A percentile compares a stretch with the other conserved stretches of the same genome.
Evolutionary conservation across 2,888 invertebrate genomes (phyloP).

Genomic region (Dinocampus coccinellae): DNA sequence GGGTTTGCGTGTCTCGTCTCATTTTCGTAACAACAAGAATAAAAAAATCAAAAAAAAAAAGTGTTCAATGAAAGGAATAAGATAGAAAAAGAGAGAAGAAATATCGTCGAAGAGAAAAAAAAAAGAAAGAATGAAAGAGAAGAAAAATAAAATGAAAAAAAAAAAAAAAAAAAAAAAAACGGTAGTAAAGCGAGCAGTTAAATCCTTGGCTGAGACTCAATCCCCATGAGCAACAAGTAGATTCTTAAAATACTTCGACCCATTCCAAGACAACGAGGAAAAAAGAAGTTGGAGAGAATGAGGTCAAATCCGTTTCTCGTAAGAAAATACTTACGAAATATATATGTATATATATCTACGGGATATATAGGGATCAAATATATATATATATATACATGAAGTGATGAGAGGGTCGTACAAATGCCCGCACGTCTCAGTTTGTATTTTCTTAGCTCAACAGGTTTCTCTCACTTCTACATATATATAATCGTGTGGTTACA

Average conservation of each 20-base stretch:
- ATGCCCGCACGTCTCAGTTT: slow-evolving; percentile 25
- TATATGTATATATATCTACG: not conserved
- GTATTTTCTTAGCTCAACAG: slow-evolving; percentile 58
- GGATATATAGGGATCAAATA: not conserved
- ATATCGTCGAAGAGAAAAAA: too few relatives aligned
- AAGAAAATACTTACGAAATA: slow-evolving; percentile 43
- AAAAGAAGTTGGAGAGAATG: slow-evolving; percentile 34
- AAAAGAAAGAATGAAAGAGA: slow-evolving; percentile 25
- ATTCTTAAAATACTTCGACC: slow-evolving; percentile 55
- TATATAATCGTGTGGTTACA: slow-evolving; percentile 33
- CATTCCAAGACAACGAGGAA: not conserved
- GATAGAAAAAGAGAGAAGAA: slow-evolving; percentile 9
- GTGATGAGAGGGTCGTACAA: not conserved
- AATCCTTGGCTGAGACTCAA: slow-evolving; percentile 55
- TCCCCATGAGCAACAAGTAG: slow-evolving; percentile 64
- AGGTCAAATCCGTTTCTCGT: slow-evolving; percentile 43
- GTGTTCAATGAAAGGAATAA: slow-evolving; percentile 25
- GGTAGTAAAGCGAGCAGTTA: slow-evolving; percentile 31
- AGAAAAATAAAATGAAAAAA: slow-evolving; percentile 23
- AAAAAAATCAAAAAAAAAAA: slow-evolving; percentile 14
- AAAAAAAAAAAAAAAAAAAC: slow-evolving; percentile 7
- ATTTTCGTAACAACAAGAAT: slow-evolving; percentile 30
- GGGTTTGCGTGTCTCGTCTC: slow-evolving; percentile 30
- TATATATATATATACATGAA: not conserved
- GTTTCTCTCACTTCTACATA: slow-evolving; percentile 52